phyloP scores from a whole-genome alignment of 1,140 invertebrate species.

The Stegodyphus dumicola region DNA sequence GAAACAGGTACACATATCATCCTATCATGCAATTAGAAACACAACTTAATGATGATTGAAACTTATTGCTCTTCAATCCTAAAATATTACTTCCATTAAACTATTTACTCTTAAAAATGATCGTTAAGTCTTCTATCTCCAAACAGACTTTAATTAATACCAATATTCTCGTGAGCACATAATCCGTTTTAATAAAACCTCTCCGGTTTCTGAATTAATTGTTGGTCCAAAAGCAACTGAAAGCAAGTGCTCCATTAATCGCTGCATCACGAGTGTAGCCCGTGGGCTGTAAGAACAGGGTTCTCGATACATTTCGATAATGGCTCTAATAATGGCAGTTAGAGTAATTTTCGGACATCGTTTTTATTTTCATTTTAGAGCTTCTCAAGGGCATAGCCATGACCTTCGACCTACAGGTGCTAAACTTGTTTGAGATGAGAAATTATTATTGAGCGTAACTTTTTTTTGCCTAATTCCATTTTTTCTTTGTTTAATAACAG shows the following conservation, averaged over 20 bases:
- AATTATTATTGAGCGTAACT: conserved; percentile 19
- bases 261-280: background rate
- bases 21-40: too few species aligned
- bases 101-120: too few species aligned
- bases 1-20: too few species aligned
- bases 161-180: too few species aligned
- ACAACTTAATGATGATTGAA: too few species aligned
- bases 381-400: conserved; percentile 6
- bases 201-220: background rate
- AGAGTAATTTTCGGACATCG: conserved; percentile 16
- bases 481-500: conserved; percentile 29
- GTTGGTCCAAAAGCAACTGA: background rate
- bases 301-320: conserved; percentile 13
- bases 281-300: background rate
- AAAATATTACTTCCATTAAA: too few species aligned
- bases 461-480: conserved; percentile 2
- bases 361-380: conserved; percentile 9
- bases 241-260: background rate
- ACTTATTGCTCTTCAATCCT: too few species aligned
- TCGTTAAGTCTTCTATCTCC: too few species aligned
- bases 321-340: conserved; percentile 34
- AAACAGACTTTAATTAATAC: too few species aligned
- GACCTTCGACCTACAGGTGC: conserved; percentile 13
- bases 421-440: conserved; percentile 38
- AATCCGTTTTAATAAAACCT: too few species aligned